Evolutionary conservation across 2,888 invertebrate genomes (phyloP).

Genomic region (Morpho achilles): DNA sequence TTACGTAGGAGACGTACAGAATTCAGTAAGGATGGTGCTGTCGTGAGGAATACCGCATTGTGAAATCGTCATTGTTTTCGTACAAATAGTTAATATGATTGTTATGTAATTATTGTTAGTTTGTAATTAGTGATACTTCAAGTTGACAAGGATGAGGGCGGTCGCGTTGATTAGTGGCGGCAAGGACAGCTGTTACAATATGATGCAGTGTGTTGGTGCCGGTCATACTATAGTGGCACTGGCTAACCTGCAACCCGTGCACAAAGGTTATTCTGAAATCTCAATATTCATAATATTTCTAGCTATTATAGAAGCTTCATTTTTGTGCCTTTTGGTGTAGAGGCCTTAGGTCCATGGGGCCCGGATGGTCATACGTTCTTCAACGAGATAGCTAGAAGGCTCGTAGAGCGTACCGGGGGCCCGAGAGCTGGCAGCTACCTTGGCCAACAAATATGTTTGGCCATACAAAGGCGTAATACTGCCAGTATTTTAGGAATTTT

Average conservation of each 20-base stretch:
- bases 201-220: constrained; percentile 98
- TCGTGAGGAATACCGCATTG: constrained; percentile 49
- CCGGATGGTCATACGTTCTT: too few relatives aligned
- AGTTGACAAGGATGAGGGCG: constrained; percentile 84
- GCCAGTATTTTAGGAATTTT: too few relatives aligned
- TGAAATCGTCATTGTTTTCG: constrained; percentile 53
- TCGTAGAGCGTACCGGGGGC: too few relatives aligned
- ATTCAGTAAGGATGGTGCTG: constrained; percentile 40
- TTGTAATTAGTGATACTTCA: constrained; percentile 46
- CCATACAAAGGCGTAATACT: too few relatives aligned
- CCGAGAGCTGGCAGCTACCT: too few relatives aligned
- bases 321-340: too few relatives aligned
- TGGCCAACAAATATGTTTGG: too few relatives aligned
- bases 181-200: constrained; percentile 99
- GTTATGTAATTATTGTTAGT: constrained; percentile 69
- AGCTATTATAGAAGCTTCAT: too few relatives aligned
- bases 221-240: constrained; percentile 97
- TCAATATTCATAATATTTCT: constrained; percentile 18
- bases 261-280: constrained; percentile 80
- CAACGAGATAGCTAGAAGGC: too few relatives aligned
- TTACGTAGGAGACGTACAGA: constrained; percentile 6
- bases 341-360: too few relatives aligned
- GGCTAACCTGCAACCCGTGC: constrained; percentile 94
- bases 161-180: constrained; percentile 97
- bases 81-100: constrained; percentile 52